Evolutionary conservation across 2,888 invertebrate species (phyloP), one percentile per base, ranked within the genome.

Genomic region (Coleophora deauratella): DNA sequence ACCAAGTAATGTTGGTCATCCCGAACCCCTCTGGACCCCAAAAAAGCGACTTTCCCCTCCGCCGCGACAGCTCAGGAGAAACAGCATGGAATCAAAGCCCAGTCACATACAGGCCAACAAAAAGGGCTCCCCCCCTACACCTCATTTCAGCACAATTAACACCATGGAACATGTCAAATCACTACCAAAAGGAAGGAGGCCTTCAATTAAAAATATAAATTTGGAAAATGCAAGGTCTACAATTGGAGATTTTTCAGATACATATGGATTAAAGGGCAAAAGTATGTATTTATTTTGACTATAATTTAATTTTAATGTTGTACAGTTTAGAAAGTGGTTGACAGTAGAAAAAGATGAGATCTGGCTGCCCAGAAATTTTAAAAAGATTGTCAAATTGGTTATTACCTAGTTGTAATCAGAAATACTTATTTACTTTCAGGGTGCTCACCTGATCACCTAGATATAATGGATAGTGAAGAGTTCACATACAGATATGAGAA

Each of bases 401-500:
- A n/a, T n/a, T n/a, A n/a, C n/a, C n/a, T n/a, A n/a, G n/a, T n/a
- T n/a, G n/a, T n/a, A n/a, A n/a, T n/a, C n/a, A 21, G 3, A 21
- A 4, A 21, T 21, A 21, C 21, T 21, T 21, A 31, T 31, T n/a
- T 9, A 9, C 3, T 7, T n/a, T 33, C 11, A 14, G 8, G 14
- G 9, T 14, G n/a, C n/a, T 49, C 80, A 35, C 79, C 82, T 31
- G 42, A 61, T 13, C 76, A 80, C 37, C 48, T 75, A 31, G 71
- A 75, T 49, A 32, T 66, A 15, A 33, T 70, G 21, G 62, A 50
- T 27, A 54, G 44, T 38, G 62, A 68, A 31, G 62, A 59, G 14
- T 57, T 66, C 43, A 55, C 63, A 15, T 65, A 67, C 40, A 73
- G 60, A 42, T 52, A 79, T 62, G 74, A 82, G 61, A 77, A 79